phyloP scores from a whole-genome alignment of 37 sponge, comb jelly and placozoan species.

The Eunapius fragilis region DNA sequence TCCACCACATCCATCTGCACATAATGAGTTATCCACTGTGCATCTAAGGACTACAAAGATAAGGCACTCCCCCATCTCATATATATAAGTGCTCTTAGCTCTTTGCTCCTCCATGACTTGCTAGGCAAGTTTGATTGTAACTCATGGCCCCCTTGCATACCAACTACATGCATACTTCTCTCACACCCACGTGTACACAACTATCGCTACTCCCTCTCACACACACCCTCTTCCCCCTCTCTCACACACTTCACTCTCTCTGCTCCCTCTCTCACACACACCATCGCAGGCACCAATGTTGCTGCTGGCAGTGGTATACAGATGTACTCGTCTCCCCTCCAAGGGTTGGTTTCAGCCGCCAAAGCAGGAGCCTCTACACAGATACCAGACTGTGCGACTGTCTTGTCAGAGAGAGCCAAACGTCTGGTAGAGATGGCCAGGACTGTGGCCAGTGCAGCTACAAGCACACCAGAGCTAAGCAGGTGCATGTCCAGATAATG shows the following conservation, averaged over 20 bases:
- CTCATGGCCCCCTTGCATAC: no score
- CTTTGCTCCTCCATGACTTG: no score
- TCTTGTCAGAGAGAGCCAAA: slow-evolving; percentile 31
- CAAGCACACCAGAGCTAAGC: slow-evolving; percentile 16
- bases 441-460: slow-evolving; percentile 27
- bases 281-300: neutral
- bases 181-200: no score
- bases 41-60: no score
- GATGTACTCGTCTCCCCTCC: slow-evolving; percentile 47
- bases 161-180: no score
- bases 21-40: no score
- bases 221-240: no score
- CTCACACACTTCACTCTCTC: slow-evolving; percentile 2
- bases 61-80: no score
- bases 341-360: slow-evolving; percentile 57
- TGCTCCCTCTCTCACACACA: neutral
- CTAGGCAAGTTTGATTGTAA: no score
- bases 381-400: slow-evolving; percentile 16
- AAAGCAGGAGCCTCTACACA: slow-evolving; percentile 40
- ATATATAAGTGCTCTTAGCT: no score
- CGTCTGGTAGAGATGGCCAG: slow-evolving; percentile 31
- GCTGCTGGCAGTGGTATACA: neutral
- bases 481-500: slow-evolving; percentile 20
- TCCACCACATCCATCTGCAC: neutral
- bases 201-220: no score